Percentiles rank a stretch among this genome's conserved stretches.
These are phyloP conservation scores for Gastracanthus pulcherrimus DNA, from an alignment of 2,888 invertebrate genomes.

Conservation along the genomic window DNA sequence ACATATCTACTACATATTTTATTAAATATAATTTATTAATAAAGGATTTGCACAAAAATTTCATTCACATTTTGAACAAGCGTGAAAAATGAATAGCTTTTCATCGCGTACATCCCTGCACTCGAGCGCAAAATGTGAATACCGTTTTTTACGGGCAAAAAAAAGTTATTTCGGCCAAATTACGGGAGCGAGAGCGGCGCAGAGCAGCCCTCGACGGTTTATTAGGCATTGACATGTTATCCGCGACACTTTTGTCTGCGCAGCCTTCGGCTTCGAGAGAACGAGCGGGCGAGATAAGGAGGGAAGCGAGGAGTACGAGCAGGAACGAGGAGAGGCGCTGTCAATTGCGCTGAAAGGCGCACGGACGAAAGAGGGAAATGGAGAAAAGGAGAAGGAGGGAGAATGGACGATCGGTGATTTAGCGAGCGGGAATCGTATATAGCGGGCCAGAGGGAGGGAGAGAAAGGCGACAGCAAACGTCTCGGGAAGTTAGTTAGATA, in stretches of 20 bases:
- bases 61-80: too few species aligned
- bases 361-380: constrained; percentile 59
- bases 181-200: constrained; percentile 43
- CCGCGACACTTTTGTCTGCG: constrained; percentile 69
- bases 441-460: not conserved
- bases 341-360: constrained; percentile 50
- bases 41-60: too few species aligned
- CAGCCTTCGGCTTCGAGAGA: constrained; percentile 44
- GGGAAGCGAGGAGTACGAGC: constrained; percentile 5
- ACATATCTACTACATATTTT: too few species aligned
- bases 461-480: constrained; percentile 53
- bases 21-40: too few species aligned
- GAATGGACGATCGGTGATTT: constrained; percentile 51
- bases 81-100: constrained; percentile 1
- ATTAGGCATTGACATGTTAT: constrained; percentile 69
- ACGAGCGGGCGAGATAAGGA: constrained; percentile 34
- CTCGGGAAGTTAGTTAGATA: constrained; percentile 73
- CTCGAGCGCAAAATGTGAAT: not conserved
- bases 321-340: constrained; percentile 41
- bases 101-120: not conserved
- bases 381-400: constrained; percentile 58
- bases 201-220: constrained; percentile 60
- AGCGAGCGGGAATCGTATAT: constrained; percentile 17
- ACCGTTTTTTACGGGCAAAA: not conserved
- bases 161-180: constrained; percentile 29